Base-by-base conservation (phyloP, 2,797 vertebrate species). In the Neosalanx taihuensis region DNA sequence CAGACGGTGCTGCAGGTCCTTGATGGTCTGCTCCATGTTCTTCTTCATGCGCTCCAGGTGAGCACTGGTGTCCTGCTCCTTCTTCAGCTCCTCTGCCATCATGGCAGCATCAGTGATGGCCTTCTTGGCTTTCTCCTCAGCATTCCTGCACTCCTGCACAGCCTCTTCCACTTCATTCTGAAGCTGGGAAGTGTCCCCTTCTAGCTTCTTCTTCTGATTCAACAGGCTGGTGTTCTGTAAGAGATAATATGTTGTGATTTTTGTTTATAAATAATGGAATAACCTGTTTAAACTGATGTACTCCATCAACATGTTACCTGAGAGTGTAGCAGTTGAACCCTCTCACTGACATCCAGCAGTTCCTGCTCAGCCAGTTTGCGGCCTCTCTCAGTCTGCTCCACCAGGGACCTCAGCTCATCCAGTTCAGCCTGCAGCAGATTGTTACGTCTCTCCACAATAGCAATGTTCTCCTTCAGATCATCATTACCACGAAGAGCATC, bases 151-250 rank as follows among this genome's bases (percentile, higher is more conserved):
- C 67, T 96, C 95, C 81, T 96, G 95, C 30, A 94, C 78, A 0
- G 94, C 90, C 78, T 96, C 6, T 96, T 96, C 95, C 76, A 94
- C 93, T 76, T 96, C 95, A 0, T 84, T 68, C 81, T 94, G 94
- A 35, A 96, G 91, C 79, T 95, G 94, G 59, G 84, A 0, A 9
- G 92, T 83, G 67, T 96, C 95, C 0, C 67, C 3, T 1, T 96
- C 95, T 84, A 95, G 92, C 85, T 95, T 95, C 83, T 96, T 96
- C 89, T 96, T 96, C 80, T 96, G 95, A 83, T 94, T 95, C 84
- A 96, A 91, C 74, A 96, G 89, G 75, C 94, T 92, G 78, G 93
- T 95, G 86, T 96, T 96, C 94, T 94, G 58, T 35, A 76, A 15
- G 61, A 23, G 13, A 10, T n/a, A 1, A 56, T 17, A 35, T 51